Conservation (phyloP, 2,797 vertebrate species). For the Pterois miles region DNA sequence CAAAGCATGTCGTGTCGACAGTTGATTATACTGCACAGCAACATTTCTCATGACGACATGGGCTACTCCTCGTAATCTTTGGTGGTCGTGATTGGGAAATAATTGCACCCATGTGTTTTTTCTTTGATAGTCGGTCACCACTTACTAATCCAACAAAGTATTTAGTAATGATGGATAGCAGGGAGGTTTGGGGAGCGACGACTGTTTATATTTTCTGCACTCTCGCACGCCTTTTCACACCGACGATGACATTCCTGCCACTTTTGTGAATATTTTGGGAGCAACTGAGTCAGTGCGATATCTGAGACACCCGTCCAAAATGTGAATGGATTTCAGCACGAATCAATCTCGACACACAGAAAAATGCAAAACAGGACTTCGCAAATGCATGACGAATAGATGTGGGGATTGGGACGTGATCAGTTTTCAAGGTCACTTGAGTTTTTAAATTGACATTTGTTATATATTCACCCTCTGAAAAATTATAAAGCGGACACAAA, state of each 20-base stretch:
- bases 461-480: not conserved
- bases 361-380: conserved; percentile 16
- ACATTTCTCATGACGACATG: conserved; percentile 61
- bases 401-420: conserved; percentile 22
- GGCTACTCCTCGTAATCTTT: conserved; percentile 63
- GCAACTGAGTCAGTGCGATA: not conserved
- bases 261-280: conserved; percentile 1
- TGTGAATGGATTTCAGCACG: conserved; percentile 8
- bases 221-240: conserved; percentile 30
- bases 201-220: conserved; percentile 39
- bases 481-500: conserved; percentile 18
- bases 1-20: conserved; percentile 46
- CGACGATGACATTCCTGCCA: conserved; percentile 27
- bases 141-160: conserved; percentile 57
- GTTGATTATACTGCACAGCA: conserved; percentile 44
- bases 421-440: conserved; percentile 18
- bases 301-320: not conserved
- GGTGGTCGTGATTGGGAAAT: conserved; percentile 60
- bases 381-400: conserved; percentile 38
- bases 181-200: conserved; percentile 48
- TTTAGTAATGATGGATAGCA: conserved; percentile 63
- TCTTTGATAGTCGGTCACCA: conserved; percentile 54
- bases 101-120: conserved; percentile 69
- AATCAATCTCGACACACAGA: conserved; percentile 11
- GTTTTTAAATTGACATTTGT: conserved; percentile 22